Percentiles rank a stretch among this genome's conserved stretches.
phyloP scores from a whole-genome alignment of 2,888 invertebrate species.

The Acanthosepion pharaonis region DNA sequence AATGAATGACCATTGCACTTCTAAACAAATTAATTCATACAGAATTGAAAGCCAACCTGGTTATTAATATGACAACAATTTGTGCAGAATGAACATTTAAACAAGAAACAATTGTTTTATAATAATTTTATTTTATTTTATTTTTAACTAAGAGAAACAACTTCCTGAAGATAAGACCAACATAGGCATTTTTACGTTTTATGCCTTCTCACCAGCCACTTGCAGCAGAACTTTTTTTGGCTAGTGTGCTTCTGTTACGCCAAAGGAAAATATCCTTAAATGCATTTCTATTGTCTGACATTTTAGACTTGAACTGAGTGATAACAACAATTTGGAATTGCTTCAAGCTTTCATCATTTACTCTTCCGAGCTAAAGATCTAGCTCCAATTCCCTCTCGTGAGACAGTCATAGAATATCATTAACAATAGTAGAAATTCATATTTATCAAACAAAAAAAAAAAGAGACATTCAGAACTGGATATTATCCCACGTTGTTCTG shows the following conservation, averaged over 20 bases:
- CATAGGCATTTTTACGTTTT: background rate
- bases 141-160: background rate
- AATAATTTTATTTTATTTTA: background rate
- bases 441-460: slow-evolving; percentile 36
- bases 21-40: background rate
- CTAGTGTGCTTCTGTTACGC: background rate
- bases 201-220: background rate
- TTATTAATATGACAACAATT: background rate
- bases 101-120: background rate
- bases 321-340: background rate
- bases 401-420: slow-evolving; percentile 35
- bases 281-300: background rate
- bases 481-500: background rate
- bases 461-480: background rate
- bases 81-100: slow-evolving; percentile 3
- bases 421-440: slow-evolving; percentile 25
- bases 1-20: background rate
- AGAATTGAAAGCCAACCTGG: background rate
- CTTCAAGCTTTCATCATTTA: background rate
- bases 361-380: background rate
- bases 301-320: background rate
- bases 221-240: background rate
- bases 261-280: background rate
- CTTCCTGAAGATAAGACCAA: slow-evolving; percentile 1
- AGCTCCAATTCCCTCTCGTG: background rate